phyloP scores from a whole-genome alignment of 2,888 invertebrate genomes.

The Dryobota labecula region DNA sequence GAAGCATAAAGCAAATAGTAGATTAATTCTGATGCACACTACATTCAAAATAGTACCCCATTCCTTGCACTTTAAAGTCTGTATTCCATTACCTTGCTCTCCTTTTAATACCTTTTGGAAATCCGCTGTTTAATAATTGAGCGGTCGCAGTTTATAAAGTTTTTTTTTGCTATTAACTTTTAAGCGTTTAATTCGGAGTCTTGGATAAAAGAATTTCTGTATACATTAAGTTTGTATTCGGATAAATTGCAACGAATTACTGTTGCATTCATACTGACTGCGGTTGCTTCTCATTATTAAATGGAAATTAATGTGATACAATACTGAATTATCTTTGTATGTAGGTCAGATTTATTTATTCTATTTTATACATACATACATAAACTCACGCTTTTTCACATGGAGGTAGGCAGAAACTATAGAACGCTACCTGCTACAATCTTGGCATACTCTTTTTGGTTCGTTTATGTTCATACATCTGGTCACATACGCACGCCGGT shows the following conservation, averaged over 20 bases:
- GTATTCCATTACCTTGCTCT: not conserved
- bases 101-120: constrained; percentile 15
- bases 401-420: too few relatives aligned
- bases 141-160: constrained; percentile 49
- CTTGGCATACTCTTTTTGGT: too few relatives aligned
- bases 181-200: constrained; percentile 46
- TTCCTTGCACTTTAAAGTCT: accelerated
- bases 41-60: constrained; percentile 8
- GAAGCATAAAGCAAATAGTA: constrained; percentile 13
- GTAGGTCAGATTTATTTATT: too few relatives aligned
- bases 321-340: too few relatives aligned
- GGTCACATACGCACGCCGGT: too few relatives aligned
- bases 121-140: constrained; percentile 35
- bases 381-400: too few relatives aligned
- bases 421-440: too few relatives aligned
- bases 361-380: too few relatives aligned
- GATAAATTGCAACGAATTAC: constrained; percentile 9
- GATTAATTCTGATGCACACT: not conserved
- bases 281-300: constrained; percentile 2
- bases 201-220: constrained; percentile 25
- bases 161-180: constrained; percentile 55
- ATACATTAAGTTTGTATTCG: constrained; percentile 1
- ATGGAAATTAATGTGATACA: not conserved
- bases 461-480: too few relatives aligned
- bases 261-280: constrained; percentile 5